phyloP scores from a whole-genome alignment of 2,888 invertebrate species.

The Aquatica leii region DNA sequence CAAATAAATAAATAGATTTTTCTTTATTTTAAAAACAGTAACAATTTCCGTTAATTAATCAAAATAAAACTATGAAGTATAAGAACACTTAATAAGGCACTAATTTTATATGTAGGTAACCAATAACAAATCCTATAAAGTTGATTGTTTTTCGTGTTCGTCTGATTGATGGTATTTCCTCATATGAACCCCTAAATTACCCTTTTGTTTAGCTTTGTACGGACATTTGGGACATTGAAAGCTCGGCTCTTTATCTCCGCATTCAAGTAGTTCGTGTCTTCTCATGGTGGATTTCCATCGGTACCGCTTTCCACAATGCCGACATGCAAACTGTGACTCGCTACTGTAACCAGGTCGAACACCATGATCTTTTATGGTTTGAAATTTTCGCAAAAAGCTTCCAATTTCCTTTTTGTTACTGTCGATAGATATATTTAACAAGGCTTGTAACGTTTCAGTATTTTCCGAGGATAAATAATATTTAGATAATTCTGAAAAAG shows the following conservation, averaged over 20 bases:
- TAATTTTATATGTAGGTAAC: no score
- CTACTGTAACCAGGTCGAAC: constrained; percentile 54
- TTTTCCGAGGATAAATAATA: constrained; percentile 32
- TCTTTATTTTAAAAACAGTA: no score
- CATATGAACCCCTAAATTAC: constrained; percentile 83
- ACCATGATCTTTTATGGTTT: no score
- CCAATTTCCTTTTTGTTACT: neutral
- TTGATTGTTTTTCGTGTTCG: constrained; percentile 1
- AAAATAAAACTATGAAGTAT: no score
- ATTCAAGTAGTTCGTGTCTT: constrained; percentile 84
- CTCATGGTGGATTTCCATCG: constrained; percentile 88
- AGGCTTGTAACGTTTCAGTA: constrained; percentile 43
- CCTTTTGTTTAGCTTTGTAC: constrained; percentile 83
- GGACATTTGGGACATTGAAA: constrained; percentile 85
- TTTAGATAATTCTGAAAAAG: no score
- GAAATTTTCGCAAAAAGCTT: no score
- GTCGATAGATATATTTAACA: constrained; percentile 42
- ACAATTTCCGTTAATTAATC: no score
- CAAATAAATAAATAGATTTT: no score
- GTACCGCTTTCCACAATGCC: constrained; percentile 84
- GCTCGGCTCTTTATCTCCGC: constrained; percentile 80
- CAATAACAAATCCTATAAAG: no score
- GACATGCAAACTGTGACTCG: constrained; percentile 73
- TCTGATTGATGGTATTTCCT: constrained; percentile 71
- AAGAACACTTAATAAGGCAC: neutral